Conservation (phyloP, 2,797 vertebrate genomes). For the Carcharodon carcharias region DNA sequence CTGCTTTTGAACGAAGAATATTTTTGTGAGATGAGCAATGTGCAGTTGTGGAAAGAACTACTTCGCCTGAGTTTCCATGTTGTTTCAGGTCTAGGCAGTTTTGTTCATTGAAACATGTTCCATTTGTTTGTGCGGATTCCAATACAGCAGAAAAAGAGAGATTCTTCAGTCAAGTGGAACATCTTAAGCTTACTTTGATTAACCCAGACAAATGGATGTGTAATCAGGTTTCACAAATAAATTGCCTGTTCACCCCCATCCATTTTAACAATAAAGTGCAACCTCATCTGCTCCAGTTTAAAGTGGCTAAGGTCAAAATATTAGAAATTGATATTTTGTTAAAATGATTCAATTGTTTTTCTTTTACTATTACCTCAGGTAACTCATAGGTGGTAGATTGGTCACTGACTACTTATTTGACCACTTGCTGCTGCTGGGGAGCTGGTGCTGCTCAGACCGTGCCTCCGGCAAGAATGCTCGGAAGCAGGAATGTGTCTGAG, state of each 20-base stretch:
- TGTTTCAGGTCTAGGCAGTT: neutral
- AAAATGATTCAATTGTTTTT: neutral
- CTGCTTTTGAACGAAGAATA: neutral
- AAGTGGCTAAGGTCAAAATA: neutral
- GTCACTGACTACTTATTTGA: neutral
- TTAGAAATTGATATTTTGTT: constrained; percentile 2
- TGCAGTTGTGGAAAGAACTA: neutral
- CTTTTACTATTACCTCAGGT: neutral
- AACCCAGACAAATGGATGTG: neutral
- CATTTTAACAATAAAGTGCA: neutral
- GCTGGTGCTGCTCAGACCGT: neutral
- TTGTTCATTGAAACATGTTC: neutral
- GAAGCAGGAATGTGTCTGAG: neutral
- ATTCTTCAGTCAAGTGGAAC: constrained; percentile 6
- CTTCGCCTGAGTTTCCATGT: neutral
- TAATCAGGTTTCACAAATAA: neutral
- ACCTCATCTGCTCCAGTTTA: neutral
- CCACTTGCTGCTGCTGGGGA: neutral
- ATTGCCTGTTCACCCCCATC: neutral
- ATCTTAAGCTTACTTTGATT: neutral
- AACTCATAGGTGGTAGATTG: neutral
- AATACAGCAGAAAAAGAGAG: neutral
- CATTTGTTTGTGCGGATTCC: neutral
- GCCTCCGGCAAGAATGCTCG: neutral
- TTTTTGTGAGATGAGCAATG: neutral